These are phyloP conservation scores for Platyscapa corneri DNA, from an alignment of 1,140 invertebrate genomes.

Conservation along the genomic window DNA sequence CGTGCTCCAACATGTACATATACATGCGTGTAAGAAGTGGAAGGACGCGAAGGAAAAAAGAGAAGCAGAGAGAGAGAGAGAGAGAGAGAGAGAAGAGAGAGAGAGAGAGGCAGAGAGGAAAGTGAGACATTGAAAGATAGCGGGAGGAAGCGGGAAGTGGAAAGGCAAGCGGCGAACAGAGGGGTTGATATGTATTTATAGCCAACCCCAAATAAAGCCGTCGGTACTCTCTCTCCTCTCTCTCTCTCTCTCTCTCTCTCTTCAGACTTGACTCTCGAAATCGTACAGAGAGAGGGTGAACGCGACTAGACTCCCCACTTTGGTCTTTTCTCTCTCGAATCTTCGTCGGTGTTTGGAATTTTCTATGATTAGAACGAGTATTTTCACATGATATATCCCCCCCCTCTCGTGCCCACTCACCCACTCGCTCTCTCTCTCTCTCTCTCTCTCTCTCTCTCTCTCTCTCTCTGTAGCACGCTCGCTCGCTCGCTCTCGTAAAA, in stretches of 20 bases:
- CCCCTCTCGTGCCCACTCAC: background rate
- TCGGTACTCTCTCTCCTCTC: constrained; percentile 32
- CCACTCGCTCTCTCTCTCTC: background rate
- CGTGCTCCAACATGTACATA: background rate
- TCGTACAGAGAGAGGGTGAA: constrained; percentile 45
- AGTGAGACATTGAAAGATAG: constrained; percentile 53
- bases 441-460: constrained; percentile 7
- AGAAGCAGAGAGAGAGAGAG: background rate
- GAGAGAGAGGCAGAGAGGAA: constrained; percentile 28
- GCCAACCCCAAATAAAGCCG: constrained; percentile 54
- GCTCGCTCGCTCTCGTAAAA: background rate
- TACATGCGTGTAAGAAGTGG: background rate
- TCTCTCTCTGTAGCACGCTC: background rate
- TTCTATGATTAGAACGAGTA: constrained; percentile 56
- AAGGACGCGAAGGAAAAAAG: constrained; percentile 38
- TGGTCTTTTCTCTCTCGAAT: constrained; percentile 38
- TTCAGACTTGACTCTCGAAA: constrained; percentile 47
- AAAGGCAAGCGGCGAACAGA: constrained; percentile 46
- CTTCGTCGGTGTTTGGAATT: constrained; percentile 51
- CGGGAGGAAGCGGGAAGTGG: constrained; percentile 52
- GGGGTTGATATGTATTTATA: constrained; percentile 55
- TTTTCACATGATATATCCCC: constrained; percentile 49
- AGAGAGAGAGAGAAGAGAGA: constrained; percentile 2
- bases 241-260: background rate
- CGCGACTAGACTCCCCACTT: constrained; percentile 32